phyloP scores from a whole-genome alignment of 2,113 vertebrate species.

The Mesoclemmys tuberculata region DNA sequence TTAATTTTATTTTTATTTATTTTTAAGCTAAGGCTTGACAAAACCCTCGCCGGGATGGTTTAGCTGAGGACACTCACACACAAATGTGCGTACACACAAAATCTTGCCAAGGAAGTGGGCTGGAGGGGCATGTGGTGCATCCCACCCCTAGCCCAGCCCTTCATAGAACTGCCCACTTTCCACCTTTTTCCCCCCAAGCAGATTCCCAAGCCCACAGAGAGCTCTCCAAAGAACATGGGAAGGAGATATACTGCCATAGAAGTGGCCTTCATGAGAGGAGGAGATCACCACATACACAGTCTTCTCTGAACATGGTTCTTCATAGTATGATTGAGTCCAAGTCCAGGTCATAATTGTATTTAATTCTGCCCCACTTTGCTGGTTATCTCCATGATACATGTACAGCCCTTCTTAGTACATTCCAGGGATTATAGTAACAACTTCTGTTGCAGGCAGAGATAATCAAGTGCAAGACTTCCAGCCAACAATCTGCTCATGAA shows the following conservation, averaged over 20 bases:
- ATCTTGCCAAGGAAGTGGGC: neutral
- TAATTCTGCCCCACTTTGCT: neutral
- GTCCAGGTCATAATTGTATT: neutral
- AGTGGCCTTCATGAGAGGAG: neutral
- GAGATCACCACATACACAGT: accelerated
- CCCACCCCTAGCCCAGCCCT: neutral
- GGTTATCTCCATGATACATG: neutral
- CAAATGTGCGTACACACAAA: too few species aligned
- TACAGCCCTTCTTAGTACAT: neutral
- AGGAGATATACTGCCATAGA: neutral
- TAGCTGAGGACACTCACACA: too few species aligned
- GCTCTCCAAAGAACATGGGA: neutral
- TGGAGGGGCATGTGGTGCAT: neutral
- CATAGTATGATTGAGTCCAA: accelerated
- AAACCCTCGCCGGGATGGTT: too few species aligned
- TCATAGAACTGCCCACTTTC: neutral
- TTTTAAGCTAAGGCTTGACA: too few species aligned
- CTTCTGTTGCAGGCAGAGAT: neutral
- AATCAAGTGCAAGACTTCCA: neutral
- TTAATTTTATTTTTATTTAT: too few species aligned
- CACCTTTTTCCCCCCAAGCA: neutral
- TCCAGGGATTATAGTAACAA: neutral
- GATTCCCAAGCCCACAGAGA: accelerated
- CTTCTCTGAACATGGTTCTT: neutral
- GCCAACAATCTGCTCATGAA: neutral